These are phyloP conservation scores for Dryococelus australis DNA, from an alignment of 2,888 invertebrate species.

Conservation along the genomic window DNA sequence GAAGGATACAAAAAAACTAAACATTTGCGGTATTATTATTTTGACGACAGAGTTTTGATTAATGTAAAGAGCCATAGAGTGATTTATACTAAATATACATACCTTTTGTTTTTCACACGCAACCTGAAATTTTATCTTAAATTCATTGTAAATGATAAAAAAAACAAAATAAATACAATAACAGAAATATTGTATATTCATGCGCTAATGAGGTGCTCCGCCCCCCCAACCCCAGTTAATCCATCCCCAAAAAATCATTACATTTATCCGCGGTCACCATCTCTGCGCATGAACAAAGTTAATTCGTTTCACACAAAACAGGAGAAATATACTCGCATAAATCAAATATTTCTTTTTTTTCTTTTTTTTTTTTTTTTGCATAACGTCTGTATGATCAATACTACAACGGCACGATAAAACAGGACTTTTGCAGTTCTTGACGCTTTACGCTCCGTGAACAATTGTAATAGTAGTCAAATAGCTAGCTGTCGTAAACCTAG, in stretches of 20 bases:
- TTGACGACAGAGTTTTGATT: neutral
- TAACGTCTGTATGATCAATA: constrained; percentile 62
- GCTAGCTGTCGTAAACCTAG: no score
- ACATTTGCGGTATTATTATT: constrained; percentile 35
- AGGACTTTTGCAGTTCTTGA: neutral
- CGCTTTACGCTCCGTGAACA: neutral
- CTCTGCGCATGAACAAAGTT: constrained; percentile 47
- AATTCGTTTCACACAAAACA: constrained; percentile 43
- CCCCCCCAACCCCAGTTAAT: constrained; percentile 46
- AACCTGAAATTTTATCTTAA: neutral
- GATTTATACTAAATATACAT: neutral
- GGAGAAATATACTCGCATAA: constrained; percentile 41
- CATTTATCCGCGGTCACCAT: constrained; percentile 68
- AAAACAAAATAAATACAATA: constrained; percentile 37
- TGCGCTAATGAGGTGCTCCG: constrained; percentile 66
- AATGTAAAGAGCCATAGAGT: neutral
- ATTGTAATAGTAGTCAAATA: neutral
- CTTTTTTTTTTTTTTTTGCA: constrained; percentile 27
- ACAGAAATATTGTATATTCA: constrained; percentile 69
- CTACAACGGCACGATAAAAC: constrained; percentile 46
- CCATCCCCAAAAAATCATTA: constrained; percentile 83
- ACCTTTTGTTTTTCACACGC: neutral
- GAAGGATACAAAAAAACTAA: constrained; percentile 45
- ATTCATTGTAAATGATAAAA: constrained; percentile 25
- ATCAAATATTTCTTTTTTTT: constrained; percentile 36